phyloP scores from a whole-genome alignment of 2,113 vertebrate genomes.

The Bubo bubo region DNA sequence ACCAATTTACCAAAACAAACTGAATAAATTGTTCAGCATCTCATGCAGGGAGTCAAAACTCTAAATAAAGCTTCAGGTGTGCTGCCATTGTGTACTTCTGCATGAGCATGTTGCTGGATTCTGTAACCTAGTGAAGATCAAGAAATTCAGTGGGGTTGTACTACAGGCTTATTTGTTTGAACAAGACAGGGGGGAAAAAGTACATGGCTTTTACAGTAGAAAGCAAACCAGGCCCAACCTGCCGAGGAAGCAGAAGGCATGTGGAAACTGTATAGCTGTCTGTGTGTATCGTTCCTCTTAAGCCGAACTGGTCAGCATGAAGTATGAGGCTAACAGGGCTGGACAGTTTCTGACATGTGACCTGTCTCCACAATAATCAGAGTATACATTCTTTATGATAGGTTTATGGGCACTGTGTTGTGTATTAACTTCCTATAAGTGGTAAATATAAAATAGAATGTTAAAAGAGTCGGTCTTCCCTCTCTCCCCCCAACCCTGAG shows the following conservation, averaged over 20 bases:
- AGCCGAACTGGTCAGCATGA: background rate
- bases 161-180: background rate
- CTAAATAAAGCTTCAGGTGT: background rate
- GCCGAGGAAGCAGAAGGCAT: background rate
- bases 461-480: background rate
- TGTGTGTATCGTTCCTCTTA: background rate
- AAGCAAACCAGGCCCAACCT: background rate
- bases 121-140: background rate
- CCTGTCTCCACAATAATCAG: background rate
- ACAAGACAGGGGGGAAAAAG: accelerated
- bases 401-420: background rate
- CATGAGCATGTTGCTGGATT: background rate
- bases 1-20: background rate
- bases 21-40: background rate
- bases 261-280: background rate
- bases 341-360: background rate
- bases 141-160: background rate
- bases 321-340: background rate
- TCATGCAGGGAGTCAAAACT: background rate
- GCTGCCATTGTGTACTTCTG: background rate
- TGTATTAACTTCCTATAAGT: background rate
- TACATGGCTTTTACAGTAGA: background rate
- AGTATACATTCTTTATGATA: background rate
- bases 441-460: background rate
- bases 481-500: accelerated